Evolutionary conservation across 2,113 vertebrate species (phyloP).

Genomic region (Chionomys nivalis): DNA sequence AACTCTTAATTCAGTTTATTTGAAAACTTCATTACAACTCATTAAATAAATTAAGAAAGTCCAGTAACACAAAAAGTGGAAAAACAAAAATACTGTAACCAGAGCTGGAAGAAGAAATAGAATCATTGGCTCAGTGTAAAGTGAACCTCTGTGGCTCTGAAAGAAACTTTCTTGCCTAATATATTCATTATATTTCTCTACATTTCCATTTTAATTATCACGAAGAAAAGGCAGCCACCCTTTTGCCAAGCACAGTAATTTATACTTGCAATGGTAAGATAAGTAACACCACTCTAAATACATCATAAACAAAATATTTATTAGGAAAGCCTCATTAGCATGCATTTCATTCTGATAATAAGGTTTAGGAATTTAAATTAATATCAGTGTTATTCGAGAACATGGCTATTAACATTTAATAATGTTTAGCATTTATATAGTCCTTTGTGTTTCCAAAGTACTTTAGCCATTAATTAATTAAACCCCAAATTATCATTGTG

Average conservation of each 20-base stretch:
- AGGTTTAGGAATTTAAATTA: conserved; percentile 83
- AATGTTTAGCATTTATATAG: conserved; percentile 83
- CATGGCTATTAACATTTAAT: conserved; percentile 83
- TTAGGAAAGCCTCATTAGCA: conserved; percentile 82
- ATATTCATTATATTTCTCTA: conserved; percentile 79
- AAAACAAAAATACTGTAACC: neutral
- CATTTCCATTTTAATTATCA: conserved; percentile 84
- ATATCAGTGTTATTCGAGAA: conserved; percentile 80
- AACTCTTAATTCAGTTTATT: conserved; percentile 18
- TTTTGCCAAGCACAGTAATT: conserved; percentile 77
- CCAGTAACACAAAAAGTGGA: neutral
- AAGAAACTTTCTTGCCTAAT: conserved; percentile 65
- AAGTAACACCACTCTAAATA: conserved; percentile 80
- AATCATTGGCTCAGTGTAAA: conserved; percentile 2
- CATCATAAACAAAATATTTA: conserved; percentile 85
- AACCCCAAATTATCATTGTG: conserved; percentile 76
- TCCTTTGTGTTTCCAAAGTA: conserved; percentile 81
- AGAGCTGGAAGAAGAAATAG: neutral
- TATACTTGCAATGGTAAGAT: conserved; percentile 79
- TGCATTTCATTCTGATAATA: conserved; percentile 81
- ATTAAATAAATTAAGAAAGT: neutral
- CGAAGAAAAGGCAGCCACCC: conserved; percentile 74
- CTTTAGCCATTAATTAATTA: conserved; percentile 83
- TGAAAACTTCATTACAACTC: neutral
- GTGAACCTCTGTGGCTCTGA: conserved; percentile 29